Base-by-base conservation (phyloP, 2,888 invertebrate species). In the Watsonalla cultraria region DNA sequence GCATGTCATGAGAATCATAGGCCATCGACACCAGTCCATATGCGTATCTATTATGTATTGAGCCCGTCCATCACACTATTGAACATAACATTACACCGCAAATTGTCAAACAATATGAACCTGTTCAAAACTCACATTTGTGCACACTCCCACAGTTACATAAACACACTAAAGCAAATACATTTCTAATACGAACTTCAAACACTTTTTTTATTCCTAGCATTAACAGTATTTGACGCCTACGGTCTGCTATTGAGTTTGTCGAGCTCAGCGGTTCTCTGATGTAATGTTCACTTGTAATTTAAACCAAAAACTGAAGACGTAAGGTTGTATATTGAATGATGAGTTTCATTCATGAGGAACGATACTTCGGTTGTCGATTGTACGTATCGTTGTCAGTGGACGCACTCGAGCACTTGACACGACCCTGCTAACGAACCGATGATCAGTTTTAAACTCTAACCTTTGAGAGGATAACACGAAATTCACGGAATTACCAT, bases 161-260 rank as follows among this genome's bases (percentile, higher is more conserved):
- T 70, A 75, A 74, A 76, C 73, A 61, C 54, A 62, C 62, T 62
- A 73, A 74, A 68, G 68, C 65, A 71, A 74, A 73, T 75, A 75
- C 72, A 71, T 68, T 73, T 73, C 76, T 77, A 80, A 82, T 76
- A 72, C 72, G 60, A 70, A 70, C 65, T 58, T 60, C 68, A 75
- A 78, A 81, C 74, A 78, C 64, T 66, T 65, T 71, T 72, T 71
- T 70, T 68, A 68, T 72, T 68, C 71, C 61, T 61, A 70, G 74
- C 59, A 64, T 68, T 82, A 84, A 83, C 84, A 74, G 82, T 81
- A 77, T 72, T 76, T 63, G 54, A 78, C 85, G 69, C 85, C 84
- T 68, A 83, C 83, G 62, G 47, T 34, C 49, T 59, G 46, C 51
- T 63, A 67, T 72, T 66, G 69, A 64, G 66, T 66, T 64, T 61